These are phyloP conservation scores for Scomber scombrus DNA, from an alignment of 2,113 vertebrate species.

Conservation along the genomic window DNA sequence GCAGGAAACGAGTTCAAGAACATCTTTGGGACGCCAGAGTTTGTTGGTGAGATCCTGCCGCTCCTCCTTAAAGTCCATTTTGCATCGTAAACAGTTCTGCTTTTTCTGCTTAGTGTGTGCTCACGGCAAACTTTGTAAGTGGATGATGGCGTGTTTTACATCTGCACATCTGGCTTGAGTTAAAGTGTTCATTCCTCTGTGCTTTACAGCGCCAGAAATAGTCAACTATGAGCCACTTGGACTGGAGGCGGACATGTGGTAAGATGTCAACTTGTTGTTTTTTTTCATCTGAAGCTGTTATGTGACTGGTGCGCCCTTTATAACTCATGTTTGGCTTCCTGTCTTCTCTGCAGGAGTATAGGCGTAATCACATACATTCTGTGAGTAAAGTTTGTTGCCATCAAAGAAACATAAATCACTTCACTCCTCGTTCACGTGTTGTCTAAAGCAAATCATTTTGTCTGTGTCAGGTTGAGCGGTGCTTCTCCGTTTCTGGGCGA, in stretches of 20 bases:
- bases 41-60: slow-evolving; percentile 89
- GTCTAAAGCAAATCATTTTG: slow-evolving; percentile 18
- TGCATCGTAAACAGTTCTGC: neutral
- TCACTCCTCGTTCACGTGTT: neutral
- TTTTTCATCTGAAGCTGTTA: neutral
- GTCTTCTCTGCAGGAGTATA: slow-evolving; percentile 89
- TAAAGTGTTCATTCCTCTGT: slow-evolving; percentile 53
- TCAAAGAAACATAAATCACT: neutral
- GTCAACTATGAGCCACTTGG: slow-evolving; percentile 98
- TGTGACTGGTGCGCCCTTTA: neutral
- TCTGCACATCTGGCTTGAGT: slow-evolving; percentile 67
- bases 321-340: slow-evolving; percentile 28
- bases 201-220: slow-evolving; percentile 92
- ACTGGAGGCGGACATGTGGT: slow-evolving; percentile 98
- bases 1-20: slow-evolving; percentile 98
- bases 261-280: slow-evolving; percentile 72
- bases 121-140: slow-evolving; percentile 23
- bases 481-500: slow-evolving; percentile 97
- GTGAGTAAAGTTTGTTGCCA: slow-evolving; percentile 84
- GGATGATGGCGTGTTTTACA: neutral
- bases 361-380: slow-evolving; percentile 98
- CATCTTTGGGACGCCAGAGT: slow-evolving; percentile 97
- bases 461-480: slow-evolving; percentile 88
- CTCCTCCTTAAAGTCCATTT: neutral
- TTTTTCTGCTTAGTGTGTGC: neutral